These are phyloP conservation scores for Spermophilus dauricus DNA, from an alignment of 2,113 vertebrate species.

Conservation along the genomic window DNA sequence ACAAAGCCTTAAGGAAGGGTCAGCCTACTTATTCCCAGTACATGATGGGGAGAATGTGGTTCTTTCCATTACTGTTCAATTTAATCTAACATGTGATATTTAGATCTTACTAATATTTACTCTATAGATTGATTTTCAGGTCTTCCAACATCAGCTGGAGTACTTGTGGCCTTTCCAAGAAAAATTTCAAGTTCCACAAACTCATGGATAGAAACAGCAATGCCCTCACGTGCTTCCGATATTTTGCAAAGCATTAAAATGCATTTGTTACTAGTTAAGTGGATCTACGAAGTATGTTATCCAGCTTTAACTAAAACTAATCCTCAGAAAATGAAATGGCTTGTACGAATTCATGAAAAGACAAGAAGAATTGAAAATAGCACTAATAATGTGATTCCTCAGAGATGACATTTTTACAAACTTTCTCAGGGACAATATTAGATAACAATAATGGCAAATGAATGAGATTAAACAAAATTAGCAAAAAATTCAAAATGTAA, in stretches of 20 bases:
- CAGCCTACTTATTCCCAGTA: too few species aligned
- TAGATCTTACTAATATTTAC: not conserved
- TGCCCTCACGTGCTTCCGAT: not conserved
- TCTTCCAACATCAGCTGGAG: not conserved
- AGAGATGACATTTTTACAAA: not conserved
- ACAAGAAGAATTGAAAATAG: conserved; percentile 1
- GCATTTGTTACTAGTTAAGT: not conserved
- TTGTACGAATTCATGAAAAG: conserved; percentile 38
- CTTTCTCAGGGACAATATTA: not conserved
- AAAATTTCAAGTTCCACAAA: not conserved
- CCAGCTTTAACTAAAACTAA: not conserved
- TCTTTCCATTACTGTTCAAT: not conserved
- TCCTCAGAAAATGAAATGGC: not conserved
- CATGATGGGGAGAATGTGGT: not conserved
- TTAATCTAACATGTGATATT: not conserved
- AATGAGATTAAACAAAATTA: not conserved
- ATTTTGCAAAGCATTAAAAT: conserved; percentile 33
- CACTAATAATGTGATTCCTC: not conserved
- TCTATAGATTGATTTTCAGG: not conserved
- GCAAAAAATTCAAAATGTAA: not conserved
- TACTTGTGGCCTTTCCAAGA: not conserved
- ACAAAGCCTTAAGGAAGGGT: not conserved
- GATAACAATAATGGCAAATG: not conserved
- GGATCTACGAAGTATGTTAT: conserved; percentile 18
- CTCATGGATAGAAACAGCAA: not conserved